Percentiles rank a stretch among this genome's conserved stretches.
Evolutionary conservation across 2,113 vertebrate species (phyloP).

Genomic region (Neodon shergylaensis): DNA sequence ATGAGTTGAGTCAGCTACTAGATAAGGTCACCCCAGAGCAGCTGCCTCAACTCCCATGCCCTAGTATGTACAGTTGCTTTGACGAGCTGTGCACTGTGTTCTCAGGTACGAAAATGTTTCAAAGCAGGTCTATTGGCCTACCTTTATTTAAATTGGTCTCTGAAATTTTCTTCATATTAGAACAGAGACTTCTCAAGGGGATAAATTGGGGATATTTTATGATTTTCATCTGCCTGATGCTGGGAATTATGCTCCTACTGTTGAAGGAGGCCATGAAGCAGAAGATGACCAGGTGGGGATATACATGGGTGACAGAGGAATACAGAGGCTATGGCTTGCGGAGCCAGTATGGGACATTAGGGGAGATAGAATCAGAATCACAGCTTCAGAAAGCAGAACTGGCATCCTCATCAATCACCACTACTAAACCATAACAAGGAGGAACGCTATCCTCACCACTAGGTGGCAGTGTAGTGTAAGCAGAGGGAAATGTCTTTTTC

Average conservation of each 20-base stretch:
- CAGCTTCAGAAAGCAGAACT: background rate
- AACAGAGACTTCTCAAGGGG: background rate
- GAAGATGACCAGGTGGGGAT: background rate
- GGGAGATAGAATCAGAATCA: background rate
- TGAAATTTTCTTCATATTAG: background rate
- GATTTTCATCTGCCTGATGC: background rate
- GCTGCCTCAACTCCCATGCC: fast-evolving
- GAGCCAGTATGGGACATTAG: background rate
- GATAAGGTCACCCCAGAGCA: background rate
- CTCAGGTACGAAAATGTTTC: background rate
- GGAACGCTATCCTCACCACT: background rate
- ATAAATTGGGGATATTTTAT: background rate
- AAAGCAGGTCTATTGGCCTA: background rate
- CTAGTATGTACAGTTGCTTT: background rate
- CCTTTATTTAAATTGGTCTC: background rate
- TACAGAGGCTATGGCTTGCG: background rate
- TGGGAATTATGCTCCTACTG: background rate
- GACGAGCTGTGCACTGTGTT: background rate
- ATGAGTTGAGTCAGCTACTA: background rate
- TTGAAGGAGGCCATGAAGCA: background rate
- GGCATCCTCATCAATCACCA: background rate
- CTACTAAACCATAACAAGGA: background rate
- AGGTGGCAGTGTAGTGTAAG: conserved; percentile 67
- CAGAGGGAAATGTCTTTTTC: background rate
- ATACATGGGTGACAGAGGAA: background rate